A percentile compares a stretch with the other conserved stretches of the same genome.
These are phyloP conservation scores for Agrilus biguttatus DNA, from an alignment of 2,888 invertebrate species.

Conservation along the genomic window DNA sequence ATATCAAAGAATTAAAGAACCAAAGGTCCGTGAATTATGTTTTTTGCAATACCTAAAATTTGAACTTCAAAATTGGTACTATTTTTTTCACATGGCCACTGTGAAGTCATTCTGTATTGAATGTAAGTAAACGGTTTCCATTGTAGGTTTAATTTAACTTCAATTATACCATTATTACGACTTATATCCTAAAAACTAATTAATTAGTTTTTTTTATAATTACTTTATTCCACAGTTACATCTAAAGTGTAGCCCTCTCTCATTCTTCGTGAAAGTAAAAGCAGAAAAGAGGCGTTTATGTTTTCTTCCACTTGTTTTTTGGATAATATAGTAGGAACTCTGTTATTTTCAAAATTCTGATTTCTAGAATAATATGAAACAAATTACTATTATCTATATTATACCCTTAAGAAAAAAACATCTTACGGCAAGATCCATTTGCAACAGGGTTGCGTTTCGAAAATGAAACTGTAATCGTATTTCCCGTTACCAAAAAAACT, in stretches of 20 bases:
- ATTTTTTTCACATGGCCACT: conserved; percentile 40
- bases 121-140: conserved; percentile 60
- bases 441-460: background rate
- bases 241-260: conserved; percentile 62
- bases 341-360: conserved; percentile 39
- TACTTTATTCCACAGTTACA: conserved; percentile 20
- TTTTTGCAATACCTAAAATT: conserved; percentile 22
- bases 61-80: conserved; percentile 27
- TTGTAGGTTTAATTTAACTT: conserved; percentile 49
- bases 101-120: conserved; percentile 46
- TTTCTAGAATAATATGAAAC: conserved; percentile 27
- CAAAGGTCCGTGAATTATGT: background rate
- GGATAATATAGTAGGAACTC: conserved; percentile 38
- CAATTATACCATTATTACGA: conserved; percentile 38
- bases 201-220: conserved; percentile 2
- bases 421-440: conserved; percentile 7
- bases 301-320: conserved; percentile 52
- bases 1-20: background rate
- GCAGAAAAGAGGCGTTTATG: conserved; percentile 43
- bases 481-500: too few relatives aligned
- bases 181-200: conserved; percentile 33
- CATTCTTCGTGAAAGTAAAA: conserved; percentile 55
- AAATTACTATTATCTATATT: background rate
- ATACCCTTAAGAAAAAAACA: background rate
- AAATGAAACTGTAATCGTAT: too few relatives aligned